These are phyloP conservation scores for Micronisus gabar DNA, from an alignment of 2,113 vertebrate species.

Conservation along the genomic window DNA sequence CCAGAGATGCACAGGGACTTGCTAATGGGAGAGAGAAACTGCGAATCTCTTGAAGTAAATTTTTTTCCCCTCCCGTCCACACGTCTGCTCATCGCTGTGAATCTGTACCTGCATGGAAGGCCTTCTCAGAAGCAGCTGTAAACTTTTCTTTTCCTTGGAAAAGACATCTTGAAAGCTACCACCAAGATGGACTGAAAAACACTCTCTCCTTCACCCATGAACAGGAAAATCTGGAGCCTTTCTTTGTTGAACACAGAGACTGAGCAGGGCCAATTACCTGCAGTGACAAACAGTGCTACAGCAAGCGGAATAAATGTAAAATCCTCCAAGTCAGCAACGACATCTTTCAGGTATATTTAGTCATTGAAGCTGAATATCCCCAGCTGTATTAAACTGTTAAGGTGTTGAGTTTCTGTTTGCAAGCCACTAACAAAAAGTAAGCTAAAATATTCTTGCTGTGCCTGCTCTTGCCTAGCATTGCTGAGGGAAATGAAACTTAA, in stretches of 20 bases:
- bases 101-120: not conserved
- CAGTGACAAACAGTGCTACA: not conserved
- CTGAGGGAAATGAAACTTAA: conserved; percentile 8
- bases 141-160: not conserved
- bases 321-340: not conserved
- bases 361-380: conserved; percentile 46
- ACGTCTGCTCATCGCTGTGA: not conserved
- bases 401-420: conserved; percentile 27
- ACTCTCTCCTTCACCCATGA: not conserved
- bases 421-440: conserved; percentile 28
- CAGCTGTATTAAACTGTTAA: conserved; percentile 57
- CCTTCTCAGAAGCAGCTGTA: not conserved
- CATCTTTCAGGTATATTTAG: conserved; percentile 26
- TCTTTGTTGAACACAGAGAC: not conserved
- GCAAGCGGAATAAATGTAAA: not conserved
- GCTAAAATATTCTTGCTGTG: conserved; percentile 39
- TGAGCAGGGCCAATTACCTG: not conserved
- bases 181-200: not conserved
- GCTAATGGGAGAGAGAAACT: not conserved
- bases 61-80: not conserved
- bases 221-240: not conserved
- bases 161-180: not conserved
- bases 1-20: not conserved
- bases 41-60: not conserved
- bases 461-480: conserved; percentile 21